Percentiles rank a stretch among this genome's conserved stretches.
phyloP scores from a whole-genome alignment of 2,888 invertebrate genomes.

The Cyaniris semiargus region DNA sequence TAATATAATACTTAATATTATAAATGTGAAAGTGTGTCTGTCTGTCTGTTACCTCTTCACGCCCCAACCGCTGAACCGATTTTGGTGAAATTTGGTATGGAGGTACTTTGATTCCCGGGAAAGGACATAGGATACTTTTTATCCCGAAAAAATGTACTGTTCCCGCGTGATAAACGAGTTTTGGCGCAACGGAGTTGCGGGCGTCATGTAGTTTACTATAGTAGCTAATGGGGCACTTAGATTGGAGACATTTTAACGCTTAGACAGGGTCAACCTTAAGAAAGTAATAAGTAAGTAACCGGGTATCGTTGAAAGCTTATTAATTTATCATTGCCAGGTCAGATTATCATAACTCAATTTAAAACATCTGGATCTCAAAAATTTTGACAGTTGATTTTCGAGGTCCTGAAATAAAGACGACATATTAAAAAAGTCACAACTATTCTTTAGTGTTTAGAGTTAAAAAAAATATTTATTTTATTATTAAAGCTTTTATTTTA shows the following conservation, averaged over 20 bases:
- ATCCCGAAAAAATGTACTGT: too few relatives aligned
- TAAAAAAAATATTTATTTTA: neutral
- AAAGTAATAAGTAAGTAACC: neutral
- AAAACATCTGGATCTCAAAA: neutral
- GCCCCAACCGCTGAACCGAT: too few relatives aligned
- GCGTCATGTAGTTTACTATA: too few relatives aligned
- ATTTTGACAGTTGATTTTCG: neutral
- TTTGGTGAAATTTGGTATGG: too few relatives aligned
- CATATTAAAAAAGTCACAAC: neutral
- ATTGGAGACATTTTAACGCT: neutral
- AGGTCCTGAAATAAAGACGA: neutral
- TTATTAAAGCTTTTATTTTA: too few relatives aligned
- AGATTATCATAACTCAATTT: constrained; percentile 9
- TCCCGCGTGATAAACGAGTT: too few relatives aligned
- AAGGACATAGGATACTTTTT: too few relatives aligned
- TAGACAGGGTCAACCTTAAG: neutral
- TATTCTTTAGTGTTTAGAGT: neutral
- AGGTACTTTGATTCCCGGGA: too few relatives aligned
- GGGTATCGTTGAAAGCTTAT: neutral
- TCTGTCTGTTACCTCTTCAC: too few relatives aligned
- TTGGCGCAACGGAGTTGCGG: too few relatives aligned
- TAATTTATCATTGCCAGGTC: neutral
- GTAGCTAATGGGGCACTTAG: neutral
- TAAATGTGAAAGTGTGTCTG: too few relatives aligned
- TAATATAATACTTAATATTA: too few relatives aligned